Evolutionary conservation across 2,797 vertebrate genomes (phyloP), one percentile per base, ranked within the genome.

Genomic region (Neoniphon sammara): DNA sequence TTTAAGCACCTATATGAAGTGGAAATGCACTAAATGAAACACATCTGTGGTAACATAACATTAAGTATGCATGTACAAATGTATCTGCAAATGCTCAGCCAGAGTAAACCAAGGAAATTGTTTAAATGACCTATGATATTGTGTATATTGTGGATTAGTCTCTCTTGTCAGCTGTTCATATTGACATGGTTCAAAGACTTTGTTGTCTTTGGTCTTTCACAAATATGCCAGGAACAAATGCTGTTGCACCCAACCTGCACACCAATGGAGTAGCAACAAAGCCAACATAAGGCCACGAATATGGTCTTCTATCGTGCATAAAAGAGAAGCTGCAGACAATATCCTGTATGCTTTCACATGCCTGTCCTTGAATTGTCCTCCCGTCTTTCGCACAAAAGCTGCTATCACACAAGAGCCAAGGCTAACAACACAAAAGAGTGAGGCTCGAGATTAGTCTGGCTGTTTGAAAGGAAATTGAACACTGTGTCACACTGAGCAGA

Each of bases 391-490:
- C 58, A 56, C 47, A 68, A 67, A 71, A 57, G 36, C 77, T 60
- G 21, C 69, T 68, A 66, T 80, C 80, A 70, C 74, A 78, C 77
- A 85, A 72, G 75, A 80, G 58, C 75, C 65, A 21, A 42, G 1
- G 70, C 77, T 49, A 70, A 70, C 73, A 75, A 73, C 68, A 83
- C 55, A 83, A 77, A 88, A 85, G 80, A 84, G 77, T 77, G 70
- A 73, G 75, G 75, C 61, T 77, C 15, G 20, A 86, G 85, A 91
- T 92, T 90, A 89, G 82, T 71, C 60, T 59, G 78, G 69, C 75
- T 84, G 69, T 89, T 87, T 81, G 81, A 75, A 75, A 87, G 81
- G 88, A 88, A 91, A 87, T 89, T 72, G 88, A 88, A 91, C 85
- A 80, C 72, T 82, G 84, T 87, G 83, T 86, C 75, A 75, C 46